Conservation (phyloP, 2,797 vertebrate genomes). For the Melanotaenia boesemani region DNA sequence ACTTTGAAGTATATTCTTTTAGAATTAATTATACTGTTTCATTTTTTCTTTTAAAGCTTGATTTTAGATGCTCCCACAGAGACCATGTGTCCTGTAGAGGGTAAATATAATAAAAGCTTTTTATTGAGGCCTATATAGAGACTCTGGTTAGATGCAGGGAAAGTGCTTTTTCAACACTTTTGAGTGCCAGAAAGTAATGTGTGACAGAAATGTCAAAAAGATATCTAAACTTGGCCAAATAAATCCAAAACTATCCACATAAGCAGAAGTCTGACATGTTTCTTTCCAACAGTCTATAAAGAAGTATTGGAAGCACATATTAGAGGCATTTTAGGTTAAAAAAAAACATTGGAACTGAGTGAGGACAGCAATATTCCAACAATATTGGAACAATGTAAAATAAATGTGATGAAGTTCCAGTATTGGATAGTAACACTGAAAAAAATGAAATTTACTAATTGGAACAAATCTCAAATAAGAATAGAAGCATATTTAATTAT, state of each 20-base stretch:
- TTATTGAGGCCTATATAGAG: neutral
- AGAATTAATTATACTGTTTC: constrained; percentile 8
- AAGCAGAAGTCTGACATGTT: too few relatives aligned
- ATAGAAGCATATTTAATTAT: too few relatives aligned
- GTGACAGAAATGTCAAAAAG: neutral
- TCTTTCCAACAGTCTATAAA: too few relatives aligned
- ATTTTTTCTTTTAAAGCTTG: constrained; percentile 7
- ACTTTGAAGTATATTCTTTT: constrained; percentile 6
- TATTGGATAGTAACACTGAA: too few relatives aligned
- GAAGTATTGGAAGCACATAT: too few relatives aligned
- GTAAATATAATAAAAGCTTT: neutral
- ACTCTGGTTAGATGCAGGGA: neutral
- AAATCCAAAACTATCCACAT: neutral
- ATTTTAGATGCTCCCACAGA: constrained; percentile 16
- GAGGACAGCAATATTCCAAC: too few relatives aligned
- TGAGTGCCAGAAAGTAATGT: neutral
- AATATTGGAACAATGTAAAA: too few relatives aligned
- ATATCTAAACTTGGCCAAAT: neutral
- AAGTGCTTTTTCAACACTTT: neutral
- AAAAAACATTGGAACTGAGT: too few relatives aligned
- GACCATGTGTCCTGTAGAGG: constrained; percentile 2
- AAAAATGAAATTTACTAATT: too few relatives aligned
- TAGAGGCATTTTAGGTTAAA: too few relatives aligned
- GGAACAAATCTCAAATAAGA: too few relatives aligned
- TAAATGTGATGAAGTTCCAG: too few relatives aligned